phyloP scores from a whole-genome alignment of 1,140 invertebrate genomes.

The Bombus impatiens region DNA sequence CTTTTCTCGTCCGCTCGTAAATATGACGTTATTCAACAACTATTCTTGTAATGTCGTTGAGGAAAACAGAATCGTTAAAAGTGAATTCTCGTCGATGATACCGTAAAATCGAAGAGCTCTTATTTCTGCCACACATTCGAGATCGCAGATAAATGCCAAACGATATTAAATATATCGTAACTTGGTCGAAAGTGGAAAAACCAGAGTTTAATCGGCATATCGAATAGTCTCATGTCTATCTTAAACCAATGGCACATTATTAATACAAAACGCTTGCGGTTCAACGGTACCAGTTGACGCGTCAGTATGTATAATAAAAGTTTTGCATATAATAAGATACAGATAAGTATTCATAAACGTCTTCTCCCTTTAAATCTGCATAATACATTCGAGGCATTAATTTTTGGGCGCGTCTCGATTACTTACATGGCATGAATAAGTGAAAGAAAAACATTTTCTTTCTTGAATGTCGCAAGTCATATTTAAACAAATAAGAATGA shows the following conservation, averaged over 20 bases:
- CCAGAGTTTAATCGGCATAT: conserved; percentile 22
- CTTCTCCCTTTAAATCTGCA: conserved; percentile 34
- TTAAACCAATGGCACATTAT: conserved; percentile 21
- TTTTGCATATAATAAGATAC: conserved; percentile 51
- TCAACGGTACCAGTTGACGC: conserved; percentile 59
- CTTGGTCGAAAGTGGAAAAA: conserved; percentile 53
- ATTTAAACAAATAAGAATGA: neutral
- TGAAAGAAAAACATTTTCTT: neutral
- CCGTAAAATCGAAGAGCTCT: neutral
- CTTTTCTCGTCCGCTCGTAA: neutral
- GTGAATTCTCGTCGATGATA: neutral
- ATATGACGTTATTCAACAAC: neutral
- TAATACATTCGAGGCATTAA: conserved; percentile 27
- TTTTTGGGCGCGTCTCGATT: conserved; percentile 21
- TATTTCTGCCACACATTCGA: neutral
- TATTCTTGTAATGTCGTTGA: neutral
- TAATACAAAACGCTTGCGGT: conserved; percentile 13
- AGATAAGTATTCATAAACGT: conserved; percentile 10
- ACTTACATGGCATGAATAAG: neutral
- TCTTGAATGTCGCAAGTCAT: neutral
- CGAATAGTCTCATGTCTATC: conserved; percentile 11
- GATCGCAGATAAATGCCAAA: neutral
- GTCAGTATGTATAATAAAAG: conserved; percentile 36
- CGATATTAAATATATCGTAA: conserved; percentile 7
- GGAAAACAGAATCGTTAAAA: conserved; percentile 7